Evolutionary conservation across 2,113 vertebrate species (phyloP).

Genomic region (Xerus inauris): DNA sequence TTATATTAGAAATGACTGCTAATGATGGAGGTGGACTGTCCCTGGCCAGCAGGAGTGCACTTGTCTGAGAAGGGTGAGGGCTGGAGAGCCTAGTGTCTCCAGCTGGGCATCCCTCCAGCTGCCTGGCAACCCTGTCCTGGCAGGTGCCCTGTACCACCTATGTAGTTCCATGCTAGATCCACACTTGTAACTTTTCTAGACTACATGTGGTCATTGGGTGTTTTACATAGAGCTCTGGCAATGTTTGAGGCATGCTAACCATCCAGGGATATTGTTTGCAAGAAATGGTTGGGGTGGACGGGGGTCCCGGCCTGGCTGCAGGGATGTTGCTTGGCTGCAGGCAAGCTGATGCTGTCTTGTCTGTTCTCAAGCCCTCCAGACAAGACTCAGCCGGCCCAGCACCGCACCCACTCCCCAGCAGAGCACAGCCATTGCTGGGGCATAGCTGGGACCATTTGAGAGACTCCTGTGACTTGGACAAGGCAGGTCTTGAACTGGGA

Average conservation of each 20-base stretch:
- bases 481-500: background rate
- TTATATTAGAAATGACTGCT: background rate
- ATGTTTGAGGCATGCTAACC: background rate
- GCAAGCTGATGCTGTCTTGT: rapidly evolving
- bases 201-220: background rate
- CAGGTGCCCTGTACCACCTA: background rate
- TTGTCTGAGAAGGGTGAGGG: too few relatives aligned
- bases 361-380: background rate
- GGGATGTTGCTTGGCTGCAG: too few relatives aligned
- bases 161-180: rapidly evolving
- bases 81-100: too few relatives aligned
- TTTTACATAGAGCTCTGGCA: background rate
- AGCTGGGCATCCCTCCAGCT: background rate
- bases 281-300: background rate
- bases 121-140: background rate
- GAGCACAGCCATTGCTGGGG: background rate
- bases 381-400: background rate
- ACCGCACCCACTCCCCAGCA: too few relatives aligned
- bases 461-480: background rate
- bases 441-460: background rate
- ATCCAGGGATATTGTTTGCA: background rate
- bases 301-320: background rate
- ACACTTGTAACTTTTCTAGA: background rate
- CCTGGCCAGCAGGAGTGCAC: background rate
- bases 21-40: background rate